These are phyloP conservation scores for Lumbricus terrestris DNA, from an alignment of 2,888 invertebrate species.

Conservation along the genomic window DNA sequence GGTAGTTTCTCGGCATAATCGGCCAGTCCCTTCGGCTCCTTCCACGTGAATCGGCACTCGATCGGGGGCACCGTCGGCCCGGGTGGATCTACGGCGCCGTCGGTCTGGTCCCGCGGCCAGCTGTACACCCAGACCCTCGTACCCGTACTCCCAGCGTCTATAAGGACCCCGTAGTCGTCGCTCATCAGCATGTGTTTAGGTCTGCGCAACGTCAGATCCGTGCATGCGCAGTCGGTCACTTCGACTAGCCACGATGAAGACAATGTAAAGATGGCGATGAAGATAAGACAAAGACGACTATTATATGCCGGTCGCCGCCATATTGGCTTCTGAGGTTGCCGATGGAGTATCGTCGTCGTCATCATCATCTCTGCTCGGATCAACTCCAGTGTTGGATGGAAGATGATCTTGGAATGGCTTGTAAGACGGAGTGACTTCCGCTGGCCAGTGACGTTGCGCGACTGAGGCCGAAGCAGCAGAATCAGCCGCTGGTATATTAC, in stretches of 20 bases:
- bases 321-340: background rate
- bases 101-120: background rate
- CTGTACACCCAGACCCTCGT: conserved; percentile 28
- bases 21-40: conserved; percentile 15
- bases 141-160: conserved; percentile 32
- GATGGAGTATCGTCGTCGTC: background rate
- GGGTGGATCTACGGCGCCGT: background rate
- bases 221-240: background rate
- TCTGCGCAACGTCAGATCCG: background rate
- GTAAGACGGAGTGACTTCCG: background rate
- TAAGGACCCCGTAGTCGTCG: conserved; percentile 23
- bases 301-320: background rate
- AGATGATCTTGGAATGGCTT: background rate
- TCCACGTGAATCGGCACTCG: background rate
- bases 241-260: background rate
- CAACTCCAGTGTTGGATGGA: background rate
- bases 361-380: background rate
- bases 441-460: background rate
- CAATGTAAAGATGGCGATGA: background rate
- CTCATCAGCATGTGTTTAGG: background rate
- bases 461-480: background rate
- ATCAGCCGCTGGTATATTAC: background rate
- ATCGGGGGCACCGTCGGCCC: background rate
- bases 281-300: background rate
- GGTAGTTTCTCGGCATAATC: background rate